Base-by-base conservation (phyloP, 2,113 vertebrate genomes). In the Halcyon malimbica region DNA sequence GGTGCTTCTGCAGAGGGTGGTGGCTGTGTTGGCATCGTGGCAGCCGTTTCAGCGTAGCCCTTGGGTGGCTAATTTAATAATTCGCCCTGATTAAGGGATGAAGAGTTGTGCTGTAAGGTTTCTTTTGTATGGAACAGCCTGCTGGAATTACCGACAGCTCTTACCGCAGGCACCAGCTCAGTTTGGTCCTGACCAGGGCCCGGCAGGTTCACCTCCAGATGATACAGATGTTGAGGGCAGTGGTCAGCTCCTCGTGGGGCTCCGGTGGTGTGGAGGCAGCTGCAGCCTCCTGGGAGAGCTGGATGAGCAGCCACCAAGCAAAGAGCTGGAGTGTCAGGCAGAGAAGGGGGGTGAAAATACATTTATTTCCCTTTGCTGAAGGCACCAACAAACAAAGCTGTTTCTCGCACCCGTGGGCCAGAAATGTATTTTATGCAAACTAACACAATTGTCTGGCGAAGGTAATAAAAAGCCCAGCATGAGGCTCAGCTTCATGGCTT, bases 351-450 rank as follows among this genome's bases (percentile, higher is more conserved):
- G 54, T 33, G 44, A 15, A 26, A 42, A 51, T 37, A 12, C 57
- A 13, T 50, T 90, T 50, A 13, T 50, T 90, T 50, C 90, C 65
- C 50, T 89, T 86, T 41, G 37, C 68, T 42, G 46, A 74, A 42
- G 9, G 42, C 67, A 57, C 16, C 41, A 65, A 10, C 39, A 16
- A 59, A 53, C 14, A 42, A 42, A 41, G 39, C 48, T 46, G 25
- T 35, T 84, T 24, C 50, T 69, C 10, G 3, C n/a, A 29, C 71
- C 75, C 77, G 6, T 56, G 64, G 71, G 92, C 71, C 73, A 64
- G 84, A 79, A 91, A 80, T 37, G 33, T 89, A 11, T 85, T 83
- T 69, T 62, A 41, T 51, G 56, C 83, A 57, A n/a, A 56, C 85
- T 39, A 51, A 78, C 65, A 78, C 54, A 90, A 64, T 25, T 9